Conservation (phyloP, 2,888 invertebrate genomes). For the Ornithoptera alexandrae region DNA sequence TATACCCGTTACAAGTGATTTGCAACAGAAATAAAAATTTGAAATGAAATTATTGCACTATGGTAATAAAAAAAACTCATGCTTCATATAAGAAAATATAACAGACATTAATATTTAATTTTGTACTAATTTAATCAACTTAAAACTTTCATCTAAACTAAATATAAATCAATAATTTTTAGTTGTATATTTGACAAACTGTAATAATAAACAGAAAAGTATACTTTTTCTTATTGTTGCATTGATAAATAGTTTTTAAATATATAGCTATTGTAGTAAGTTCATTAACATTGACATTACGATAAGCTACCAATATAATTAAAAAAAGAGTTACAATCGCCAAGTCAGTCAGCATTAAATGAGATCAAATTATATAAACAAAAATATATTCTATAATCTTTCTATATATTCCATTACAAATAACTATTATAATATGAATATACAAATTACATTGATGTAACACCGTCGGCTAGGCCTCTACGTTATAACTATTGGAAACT, state of each 20-base stretch:
- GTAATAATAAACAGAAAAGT: slow-evolving; percentile 47
- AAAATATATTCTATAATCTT: slow-evolving; percentile 36
- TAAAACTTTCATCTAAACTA: slow-evolving; percentile 48
- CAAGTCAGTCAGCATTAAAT: slow-evolving; percentile 56
- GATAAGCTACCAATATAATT: slow-evolving; percentile 32
- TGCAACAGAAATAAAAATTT: slow-evolving; percentile 29
- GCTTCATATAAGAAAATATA: slow-evolving; percentile 36
- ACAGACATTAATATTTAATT: slow-evolving; percentile 45
- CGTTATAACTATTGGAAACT: slow-evolving; percentile 37
- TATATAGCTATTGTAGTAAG: slow-evolving; percentile 32
- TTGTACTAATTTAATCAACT: slow-evolving; percentile 72
- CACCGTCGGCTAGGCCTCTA: slow-evolving; percentile 47
- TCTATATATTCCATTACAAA: slow-evolving; percentile 31
- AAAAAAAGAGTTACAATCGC: slow-evolving; percentile 36
- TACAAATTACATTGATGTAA: slow-evolving; percentile 31
- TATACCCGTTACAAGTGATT: slow-evolving; percentile 9
- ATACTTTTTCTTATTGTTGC: slow-evolving; percentile 34
- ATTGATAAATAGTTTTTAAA: slow-evolving; percentile 40
- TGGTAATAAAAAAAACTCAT: slow-evolving; percentile 36
- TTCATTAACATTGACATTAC: slow-evolving; percentile 30
- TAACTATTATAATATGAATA: slow-evolving; percentile 32
- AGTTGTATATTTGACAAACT: slow-evolving; percentile 40
- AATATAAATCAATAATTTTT: slow-evolving; percentile 43
- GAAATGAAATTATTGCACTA: slow-evolving; percentile 57
- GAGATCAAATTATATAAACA: slow-evolving; percentile 63